Evolutionary conservation across 2,888 invertebrate genomes (phyloP).

Genomic region (Sycophila texana): DNA sequence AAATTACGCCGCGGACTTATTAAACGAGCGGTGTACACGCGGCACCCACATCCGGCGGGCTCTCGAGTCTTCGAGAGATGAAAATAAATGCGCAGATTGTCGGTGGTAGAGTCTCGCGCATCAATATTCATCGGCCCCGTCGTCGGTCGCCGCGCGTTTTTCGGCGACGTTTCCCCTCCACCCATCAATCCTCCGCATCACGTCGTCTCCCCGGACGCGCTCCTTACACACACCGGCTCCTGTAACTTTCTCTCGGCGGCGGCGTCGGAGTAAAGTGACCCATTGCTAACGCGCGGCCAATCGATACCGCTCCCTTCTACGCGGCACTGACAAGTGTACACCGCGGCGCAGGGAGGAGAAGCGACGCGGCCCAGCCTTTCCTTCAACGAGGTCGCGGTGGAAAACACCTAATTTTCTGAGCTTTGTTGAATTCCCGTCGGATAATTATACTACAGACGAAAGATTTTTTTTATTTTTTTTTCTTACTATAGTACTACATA

Average conservation of each 20-base stretch:
- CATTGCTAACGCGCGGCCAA: conserved; percentile 62
- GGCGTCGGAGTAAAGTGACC: conserved; percentile 59
- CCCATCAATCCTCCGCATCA: conserved; percentile 41
- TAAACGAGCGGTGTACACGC: background rate
- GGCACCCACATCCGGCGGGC: background rate
- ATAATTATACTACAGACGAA: too few relatives aligned
- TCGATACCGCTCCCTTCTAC: conserved; percentile 62
- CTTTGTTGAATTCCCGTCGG: background rate
- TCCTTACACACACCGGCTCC: background rate
- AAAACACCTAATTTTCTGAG: background rate
- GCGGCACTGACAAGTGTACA: conserved; percentile 60
- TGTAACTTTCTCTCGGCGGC: conserved; percentile 25
- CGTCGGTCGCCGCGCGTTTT: background rate
- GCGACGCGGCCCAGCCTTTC: background rate
- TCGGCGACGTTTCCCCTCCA: background rate
- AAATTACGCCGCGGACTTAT: background rate
- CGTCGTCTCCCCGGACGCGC: background rate
- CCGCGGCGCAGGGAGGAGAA: conserved; percentile 45
- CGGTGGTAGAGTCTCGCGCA: conserved; percentile 3
- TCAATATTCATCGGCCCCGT: conserved; percentile 54
- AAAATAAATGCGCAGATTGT: conserved; percentile 9
- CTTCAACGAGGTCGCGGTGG: conserved; percentile 38
- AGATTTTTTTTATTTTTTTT: too few relatives aligned
- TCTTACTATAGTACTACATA: too few relatives aligned
- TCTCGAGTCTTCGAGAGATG: background rate